These are phyloP conservation scores for Cryptosula pallasiana DNA, from an alignment of 2,888 invertebrate species.

Conservation along the genomic window DNA sequence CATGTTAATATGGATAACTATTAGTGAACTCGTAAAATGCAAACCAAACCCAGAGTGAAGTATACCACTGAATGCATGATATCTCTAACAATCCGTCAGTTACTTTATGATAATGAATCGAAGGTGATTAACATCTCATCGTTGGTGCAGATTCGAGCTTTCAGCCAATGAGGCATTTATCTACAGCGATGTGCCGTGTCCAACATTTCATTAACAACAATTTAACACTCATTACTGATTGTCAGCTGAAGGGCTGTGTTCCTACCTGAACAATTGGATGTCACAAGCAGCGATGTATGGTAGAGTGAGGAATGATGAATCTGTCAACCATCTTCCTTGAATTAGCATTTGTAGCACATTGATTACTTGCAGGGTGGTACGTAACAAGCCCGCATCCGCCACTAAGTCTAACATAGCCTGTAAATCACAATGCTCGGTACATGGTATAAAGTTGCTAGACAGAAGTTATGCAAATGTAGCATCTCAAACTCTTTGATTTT, in stretches of 20 bases:
- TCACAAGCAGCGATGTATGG: constrained; percentile 67
- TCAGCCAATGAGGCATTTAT: too few species aligned
- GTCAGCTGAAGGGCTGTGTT: background rate
- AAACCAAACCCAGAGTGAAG: background rate
- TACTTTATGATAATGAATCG: background rate
- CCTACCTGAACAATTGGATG: constrained; percentile 41
- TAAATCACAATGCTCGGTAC: too few species aligned
- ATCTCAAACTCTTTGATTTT: too few species aligned
- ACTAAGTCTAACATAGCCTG: constrained; percentile 94
- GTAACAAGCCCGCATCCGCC: constrained; percentile 84
- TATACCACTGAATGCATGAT: background rate
- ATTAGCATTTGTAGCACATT: constrained; percentile 76
- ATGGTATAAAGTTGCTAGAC: too few species aligned
- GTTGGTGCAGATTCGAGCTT: too few species aligned
- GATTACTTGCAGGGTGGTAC: constrained; percentile 71
- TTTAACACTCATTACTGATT: too few species aligned
- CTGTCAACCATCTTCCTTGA: constrained; percentile 79
- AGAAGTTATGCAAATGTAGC: too few species aligned
- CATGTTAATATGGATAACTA: background rate
- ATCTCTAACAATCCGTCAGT: background rate
- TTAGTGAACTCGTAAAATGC: background rate
- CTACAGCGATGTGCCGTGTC: too few species aligned
- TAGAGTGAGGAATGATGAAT: constrained; percentile 63
- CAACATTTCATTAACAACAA: too few species aligned
- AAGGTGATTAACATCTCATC: background rate